These are phyloP conservation scores for Pissodes strobi DNA, from an alignment of 1,140 invertebrate genomes.

Conservation along the genomic window DNA sequence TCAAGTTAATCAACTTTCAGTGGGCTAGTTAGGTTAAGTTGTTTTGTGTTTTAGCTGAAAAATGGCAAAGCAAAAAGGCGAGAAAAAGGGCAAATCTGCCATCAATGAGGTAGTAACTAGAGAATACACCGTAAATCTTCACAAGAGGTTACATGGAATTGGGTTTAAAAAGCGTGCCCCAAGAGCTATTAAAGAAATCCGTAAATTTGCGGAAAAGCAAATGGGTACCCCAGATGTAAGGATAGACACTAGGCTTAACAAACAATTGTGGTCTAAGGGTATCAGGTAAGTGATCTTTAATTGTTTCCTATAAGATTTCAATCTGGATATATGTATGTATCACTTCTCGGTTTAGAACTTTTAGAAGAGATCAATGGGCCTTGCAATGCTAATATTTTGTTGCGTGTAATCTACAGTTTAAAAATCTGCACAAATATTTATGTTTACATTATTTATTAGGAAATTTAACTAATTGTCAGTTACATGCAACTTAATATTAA, in stretches of 20 bases:
- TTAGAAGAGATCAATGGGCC: no score
- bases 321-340: no score
- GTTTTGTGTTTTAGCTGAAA: constrained; percentile 46
- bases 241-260: constrained; percentile 96
- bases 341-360: no score
- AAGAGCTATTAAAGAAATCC: constrained; percentile 95
- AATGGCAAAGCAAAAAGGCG: constrained; percentile 82
- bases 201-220: constrained; percentile 95
- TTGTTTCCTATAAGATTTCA: no score
- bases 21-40: no score
- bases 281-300: constrained; percentile 76
- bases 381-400: no score
- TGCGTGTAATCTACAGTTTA: no score
- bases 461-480: no score
- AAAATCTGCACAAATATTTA: no score
- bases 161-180: constrained; percentile 97
- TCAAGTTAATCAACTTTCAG: no score
- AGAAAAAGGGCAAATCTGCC: constrained; percentile 88
- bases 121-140: constrained; percentile 97
- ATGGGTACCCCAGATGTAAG: constrained; percentile 99
- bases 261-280: constrained; percentile 97
- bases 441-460: no score
- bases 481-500: no score
- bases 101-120: constrained; percentile 98
- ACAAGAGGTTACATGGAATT: constrained; percentile 95